Conservation (phyloP, 2,113 vertebrate genomes). For the Apodemus sylvaticus region DNA sequence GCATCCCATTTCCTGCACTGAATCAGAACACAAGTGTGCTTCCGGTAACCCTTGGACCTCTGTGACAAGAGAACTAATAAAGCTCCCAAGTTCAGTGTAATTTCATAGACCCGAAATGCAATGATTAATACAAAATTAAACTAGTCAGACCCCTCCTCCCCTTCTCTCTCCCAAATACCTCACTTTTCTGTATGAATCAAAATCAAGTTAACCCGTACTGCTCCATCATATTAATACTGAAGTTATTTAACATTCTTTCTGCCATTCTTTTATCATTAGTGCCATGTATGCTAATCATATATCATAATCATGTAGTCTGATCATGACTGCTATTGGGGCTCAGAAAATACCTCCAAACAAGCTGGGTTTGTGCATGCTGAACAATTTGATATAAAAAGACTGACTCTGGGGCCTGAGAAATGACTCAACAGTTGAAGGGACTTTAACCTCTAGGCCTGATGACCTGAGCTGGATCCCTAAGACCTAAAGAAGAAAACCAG, state of each 20-base stretch:
- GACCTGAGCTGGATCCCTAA: not conserved
- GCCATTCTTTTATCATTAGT: not conserved
- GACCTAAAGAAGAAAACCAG: not conserved
- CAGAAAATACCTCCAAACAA: not conserved
- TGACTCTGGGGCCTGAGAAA: not conserved
- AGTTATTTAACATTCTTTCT: not conserved
- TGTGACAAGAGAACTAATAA: not conserved
- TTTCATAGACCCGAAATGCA: constrained; percentile 20
- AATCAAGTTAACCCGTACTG: not conserved
- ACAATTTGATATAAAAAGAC: not conserved
- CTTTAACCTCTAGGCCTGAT: not conserved
- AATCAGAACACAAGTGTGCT: not conserved
- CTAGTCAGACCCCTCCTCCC: not conserved
- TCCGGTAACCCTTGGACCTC: not conserved
- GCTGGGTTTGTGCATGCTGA: not conserved
- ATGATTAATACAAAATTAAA: constrained; percentile 21
- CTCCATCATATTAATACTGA: not conserved
- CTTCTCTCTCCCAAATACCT: not conserved
- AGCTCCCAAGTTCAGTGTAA: not conserved
- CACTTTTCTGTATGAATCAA: constrained; percentile 9
- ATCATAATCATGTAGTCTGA: not conserved
- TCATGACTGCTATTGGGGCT: not conserved
- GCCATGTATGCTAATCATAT: not conserved
- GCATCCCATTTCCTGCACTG: not conserved
- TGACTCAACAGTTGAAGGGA: not conserved